A percentile compares a stretch with the other conserved stretches of the same genome.
phyloP scores from a whole-genome alignment of 2,113 vertebrate species.

The Archocentrus centrarchus region DNA sequence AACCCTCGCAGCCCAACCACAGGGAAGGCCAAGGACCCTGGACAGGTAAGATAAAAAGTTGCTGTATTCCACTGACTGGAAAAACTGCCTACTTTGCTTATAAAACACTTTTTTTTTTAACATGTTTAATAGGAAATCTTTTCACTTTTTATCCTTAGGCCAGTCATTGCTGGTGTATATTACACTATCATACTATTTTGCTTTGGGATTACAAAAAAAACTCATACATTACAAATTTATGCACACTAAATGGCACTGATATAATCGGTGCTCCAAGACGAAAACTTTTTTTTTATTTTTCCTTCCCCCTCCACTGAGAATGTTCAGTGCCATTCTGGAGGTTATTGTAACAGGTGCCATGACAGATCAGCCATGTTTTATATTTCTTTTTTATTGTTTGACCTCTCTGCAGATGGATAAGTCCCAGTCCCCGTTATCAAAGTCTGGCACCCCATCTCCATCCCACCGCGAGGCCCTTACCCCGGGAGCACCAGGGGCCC shows the following conservation, averaged over 20 bases:
- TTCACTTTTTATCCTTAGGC: neutral
- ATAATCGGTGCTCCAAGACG: neutral
- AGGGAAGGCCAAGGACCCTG: constrained; percentile 81
- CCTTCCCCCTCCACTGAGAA: neutral
- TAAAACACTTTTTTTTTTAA: neutral
- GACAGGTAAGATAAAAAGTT: constrained; percentile 74
- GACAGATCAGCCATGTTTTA: accelerated
- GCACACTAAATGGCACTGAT: neutral
- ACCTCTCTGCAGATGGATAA: constrained; percentile 78
- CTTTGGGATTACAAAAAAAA: neutral
- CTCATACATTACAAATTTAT: neutral
- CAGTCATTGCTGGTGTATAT: neutral
- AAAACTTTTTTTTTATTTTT: neutral
- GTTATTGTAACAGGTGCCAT: neutral
- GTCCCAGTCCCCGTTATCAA: constrained; percentile 80
- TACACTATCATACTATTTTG: neutral
- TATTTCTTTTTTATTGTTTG: neutral
- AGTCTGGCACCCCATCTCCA: constrained; percentile 84
- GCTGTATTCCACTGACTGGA: neutral
- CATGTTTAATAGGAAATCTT: neutral
- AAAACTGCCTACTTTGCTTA: neutral
- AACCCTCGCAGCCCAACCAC: constrained; percentile 79
- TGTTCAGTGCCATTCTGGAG: neutral
- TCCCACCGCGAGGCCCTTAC: constrained; percentile 82
- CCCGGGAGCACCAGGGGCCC: constrained; percentile 78